Evolutionary conservation across 2,113 vertebrate species (phyloP).

Genomic region (Barbus barbus): DNA sequence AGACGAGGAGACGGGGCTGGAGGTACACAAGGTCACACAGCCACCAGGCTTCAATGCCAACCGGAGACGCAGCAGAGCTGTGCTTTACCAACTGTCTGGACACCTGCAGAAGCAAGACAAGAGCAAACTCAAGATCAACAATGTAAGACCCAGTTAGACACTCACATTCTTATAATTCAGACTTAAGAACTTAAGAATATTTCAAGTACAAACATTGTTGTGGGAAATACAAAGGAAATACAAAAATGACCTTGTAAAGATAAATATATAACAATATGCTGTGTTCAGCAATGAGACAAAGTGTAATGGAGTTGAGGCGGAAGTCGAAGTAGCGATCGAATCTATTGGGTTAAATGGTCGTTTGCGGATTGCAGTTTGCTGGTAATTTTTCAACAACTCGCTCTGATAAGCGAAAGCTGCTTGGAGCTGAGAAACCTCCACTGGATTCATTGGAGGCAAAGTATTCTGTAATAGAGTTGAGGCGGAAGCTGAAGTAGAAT

Average conservation of each 20-base stretch:
- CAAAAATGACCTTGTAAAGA: not conserved
- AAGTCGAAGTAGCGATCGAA: too few relatives aligned
- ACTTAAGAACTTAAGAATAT: not conserved
- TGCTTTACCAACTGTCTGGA: conserved; percentile 82
- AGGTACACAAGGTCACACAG: conserved; percentile 77
- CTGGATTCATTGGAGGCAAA: too few relatives aligned
- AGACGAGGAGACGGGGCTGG: conserved; percentile 78
- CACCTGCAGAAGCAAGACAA: conserved; percentile 86
- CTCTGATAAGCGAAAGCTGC: too few relatives aligned
- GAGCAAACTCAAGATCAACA: conserved; percentile 84
- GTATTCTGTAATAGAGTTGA: too few relatives aligned
- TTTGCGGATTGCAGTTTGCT: too few relatives aligned
- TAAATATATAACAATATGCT: not conserved
- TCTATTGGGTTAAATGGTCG: too few relatives aligned
- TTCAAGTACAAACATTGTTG: not conserved
- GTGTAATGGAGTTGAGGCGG: too few relatives aligned
- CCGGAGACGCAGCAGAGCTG: conserved; percentile 79
- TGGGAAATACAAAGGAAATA: not conserved
- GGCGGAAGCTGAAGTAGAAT: too few relatives aligned
- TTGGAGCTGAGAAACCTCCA: too few relatives aligned
- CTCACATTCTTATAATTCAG: not conserved
- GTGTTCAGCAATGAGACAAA: not conserved
- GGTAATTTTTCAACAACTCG: too few relatives aligned
- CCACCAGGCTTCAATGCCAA: conserved; percentile 79
- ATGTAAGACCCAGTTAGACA: conserved; percentile 65